Evolutionary conservation across 2,797 vertebrate species (phyloP).

Genomic region (Micrastur ruficollis): DNA sequence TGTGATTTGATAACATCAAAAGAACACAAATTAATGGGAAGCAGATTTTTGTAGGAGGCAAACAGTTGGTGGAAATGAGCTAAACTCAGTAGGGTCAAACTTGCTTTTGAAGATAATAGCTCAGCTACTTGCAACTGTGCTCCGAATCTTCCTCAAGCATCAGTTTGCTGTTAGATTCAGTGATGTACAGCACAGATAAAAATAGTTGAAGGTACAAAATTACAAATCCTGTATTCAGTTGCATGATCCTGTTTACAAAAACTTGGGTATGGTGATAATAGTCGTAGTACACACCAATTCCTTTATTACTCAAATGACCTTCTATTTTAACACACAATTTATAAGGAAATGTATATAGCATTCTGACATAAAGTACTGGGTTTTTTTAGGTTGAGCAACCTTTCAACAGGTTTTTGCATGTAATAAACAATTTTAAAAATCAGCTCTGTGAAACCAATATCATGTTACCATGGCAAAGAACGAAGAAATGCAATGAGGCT

Average conservation of each 20-base stretch:
- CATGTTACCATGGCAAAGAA: constrained; percentile 24
- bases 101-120: constrained; percentile 11
- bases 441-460: not conserved
- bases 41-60: not conserved
- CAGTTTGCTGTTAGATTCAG: not conserved
- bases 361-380: not conserved
- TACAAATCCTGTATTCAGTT: not conserved
- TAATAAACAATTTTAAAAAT: not conserved
- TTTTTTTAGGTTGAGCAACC: not conserved
- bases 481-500: not conserved
- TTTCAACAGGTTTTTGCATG: not conserved
- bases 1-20: not conserved
- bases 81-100: not conserved
- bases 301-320: not conserved
- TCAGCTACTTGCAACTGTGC: not conserved
- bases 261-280: not conserved
- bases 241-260: not conserved
- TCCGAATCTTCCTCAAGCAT: not conserved
- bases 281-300: not conserved
- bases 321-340: fast-evolving
- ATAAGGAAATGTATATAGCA: fast-evolving
- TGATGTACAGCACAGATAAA: not conserved
- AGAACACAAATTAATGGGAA: not conserved
- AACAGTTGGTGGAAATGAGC: not conserved
- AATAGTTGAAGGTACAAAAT: not conserved